Conservation (phyloP, 2,797 vertebrate genomes). For the Chanos chanos region DNA sequence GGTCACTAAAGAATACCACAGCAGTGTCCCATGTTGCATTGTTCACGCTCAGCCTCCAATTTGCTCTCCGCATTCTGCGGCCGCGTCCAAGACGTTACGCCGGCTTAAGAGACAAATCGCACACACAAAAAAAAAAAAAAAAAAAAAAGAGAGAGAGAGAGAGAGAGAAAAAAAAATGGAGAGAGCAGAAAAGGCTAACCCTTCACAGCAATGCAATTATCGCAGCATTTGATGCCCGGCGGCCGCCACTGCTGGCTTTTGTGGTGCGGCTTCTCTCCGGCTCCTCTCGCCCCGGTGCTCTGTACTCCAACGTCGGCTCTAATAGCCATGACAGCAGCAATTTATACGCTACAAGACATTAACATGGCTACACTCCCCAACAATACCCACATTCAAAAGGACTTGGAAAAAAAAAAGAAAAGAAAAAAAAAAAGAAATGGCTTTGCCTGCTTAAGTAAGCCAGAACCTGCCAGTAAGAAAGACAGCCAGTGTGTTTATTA, state of each 20-base stretch:
- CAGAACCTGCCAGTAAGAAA: constrained; percentile 68
- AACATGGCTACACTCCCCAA: constrained; percentile 78
- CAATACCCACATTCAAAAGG: constrained; percentile 74
- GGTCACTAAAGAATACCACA: constrained; percentile 76
- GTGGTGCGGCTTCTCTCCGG: constrained; percentile 82
- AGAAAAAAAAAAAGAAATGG: constrained; percentile 64
- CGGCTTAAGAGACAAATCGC: constrained; percentile 99
- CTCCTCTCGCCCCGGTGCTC: constrained; percentile 74
- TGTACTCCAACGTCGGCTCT: constrained; percentile 96
- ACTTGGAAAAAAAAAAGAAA: constrained; percentile 45
- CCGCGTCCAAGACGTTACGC: constrained; percentile 98
- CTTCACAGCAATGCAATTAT: constrained; percentile 99
- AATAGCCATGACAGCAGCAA: constrained; percentile 99
- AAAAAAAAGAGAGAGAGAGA: constrained; percentile 27
- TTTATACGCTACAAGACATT: constrained; percentile 99
- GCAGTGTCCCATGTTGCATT: constrained; percentile 98
- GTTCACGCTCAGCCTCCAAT: constrained; percentile 99
- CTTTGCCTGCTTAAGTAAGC: constrained; percentile 72
- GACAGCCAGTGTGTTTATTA: constrained; percentile 78
- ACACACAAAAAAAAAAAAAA: constrained; percentile 80
- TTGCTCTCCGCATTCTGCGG: constrained; percentile 99
- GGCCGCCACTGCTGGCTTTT: constrained; percentile 84
- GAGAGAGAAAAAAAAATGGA: constrained; percentile 40
- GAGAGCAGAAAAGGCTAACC: constrained; percentile 82
- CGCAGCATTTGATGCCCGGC: constrained; percentile 95